A percentile compares a stretch with the other conserved stretches of the same genome.
Conservation (phyloP, 2,888 invertebrate genomes). For the Hyles lineata region DNA sequence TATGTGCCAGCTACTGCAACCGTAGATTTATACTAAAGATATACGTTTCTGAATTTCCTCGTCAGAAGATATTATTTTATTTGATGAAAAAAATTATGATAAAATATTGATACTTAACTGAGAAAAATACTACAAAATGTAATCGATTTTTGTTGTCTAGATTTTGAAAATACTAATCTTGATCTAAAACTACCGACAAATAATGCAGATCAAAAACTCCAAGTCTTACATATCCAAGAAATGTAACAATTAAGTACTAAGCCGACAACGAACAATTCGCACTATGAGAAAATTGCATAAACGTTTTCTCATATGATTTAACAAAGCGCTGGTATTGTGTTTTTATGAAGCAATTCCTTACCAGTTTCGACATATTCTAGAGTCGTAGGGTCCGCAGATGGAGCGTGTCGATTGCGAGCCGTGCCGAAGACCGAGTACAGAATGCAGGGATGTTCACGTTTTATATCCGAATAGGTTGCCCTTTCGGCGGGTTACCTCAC, state of each 20-base stretch:
- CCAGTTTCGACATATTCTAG: conserved; percentile 68
- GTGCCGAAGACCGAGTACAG: conserved; percentile 63
- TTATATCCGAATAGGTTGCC: conserved; percentile 78
- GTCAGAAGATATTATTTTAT: too few species aligned
- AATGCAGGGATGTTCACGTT: conserved; percentile 73
- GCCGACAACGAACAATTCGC: conserved; percentile 11
- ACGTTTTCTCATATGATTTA: not conserved
- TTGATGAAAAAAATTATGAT: too few species aligned
- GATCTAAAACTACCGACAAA: too few species aligned
- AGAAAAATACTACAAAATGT: not conserved
- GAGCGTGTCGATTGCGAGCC: conserved; percentile 56
- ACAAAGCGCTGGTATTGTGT: conserved; percentile 16
- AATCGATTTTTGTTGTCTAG: too few species aligned
- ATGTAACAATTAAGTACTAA: not conserved
- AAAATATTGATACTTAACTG: not conserved
- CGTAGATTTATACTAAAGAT: too few species aligned
- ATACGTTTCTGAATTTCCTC: too few species aligned
- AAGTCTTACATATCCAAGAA: not conserved
- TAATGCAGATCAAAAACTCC: not conserved
- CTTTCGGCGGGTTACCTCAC: conserved; percentile 79
- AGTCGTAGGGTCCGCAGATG: conserved; percentile 42
- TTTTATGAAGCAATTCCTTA: conserved; percentile 51
- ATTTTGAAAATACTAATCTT: too few species aligned
- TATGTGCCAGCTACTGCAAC: too few species aligned
- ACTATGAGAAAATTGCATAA: conserved; percentile 14